These are phyloP conservation scores for Habrosyne pyritoides DNA, from an alignment of 2,888 invertebrate genomes.

Conservation along the genomic window DNA sequence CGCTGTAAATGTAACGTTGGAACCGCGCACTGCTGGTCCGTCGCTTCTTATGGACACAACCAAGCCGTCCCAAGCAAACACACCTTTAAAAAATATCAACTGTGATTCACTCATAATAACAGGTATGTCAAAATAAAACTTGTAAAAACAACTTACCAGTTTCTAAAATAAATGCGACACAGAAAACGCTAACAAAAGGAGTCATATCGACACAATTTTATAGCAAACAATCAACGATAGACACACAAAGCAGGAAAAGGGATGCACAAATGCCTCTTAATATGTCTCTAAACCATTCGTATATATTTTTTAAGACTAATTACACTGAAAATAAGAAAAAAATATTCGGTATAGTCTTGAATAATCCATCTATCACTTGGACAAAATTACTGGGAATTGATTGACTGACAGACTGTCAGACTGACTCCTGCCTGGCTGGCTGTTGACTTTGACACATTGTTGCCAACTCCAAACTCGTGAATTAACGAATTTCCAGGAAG, in stretches of 20 bases:
- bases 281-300: background rate
- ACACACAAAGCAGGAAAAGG: conserved; percentile 9
- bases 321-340: background rate
- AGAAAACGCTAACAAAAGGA: conserved; percentile 47
- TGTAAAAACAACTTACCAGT: conserved; percentile 42
- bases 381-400: too few species aligned
- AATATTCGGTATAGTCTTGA: background rate
- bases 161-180: conserved; percentile 52
- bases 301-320: background rate
- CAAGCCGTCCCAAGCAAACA: conserved; percentile 45
- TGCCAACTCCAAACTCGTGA: too few species aligned
- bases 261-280: background rate
- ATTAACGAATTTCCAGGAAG: too few species aligned
- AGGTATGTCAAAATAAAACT: too few species aligned
- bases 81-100: conserved; percentile 45
- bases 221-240: conserved; percentile 5
- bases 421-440: too few species aligned
- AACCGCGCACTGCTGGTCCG: conserved; percentile 89
- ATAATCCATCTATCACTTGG: too few species aligned
- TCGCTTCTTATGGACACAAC: conserved; percentile 82
- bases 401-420: too few species aligned
- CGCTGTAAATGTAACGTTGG: conserved; percentile 87
- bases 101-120: too few species aligned
- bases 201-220: conserved; percentile 42
- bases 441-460: too few species aligned